These are phyloP conservation scores for Cheilosia soror DNA, from an alignment of 2,888 invertebrate genomes.

Conservation along the genomic window DNA sequence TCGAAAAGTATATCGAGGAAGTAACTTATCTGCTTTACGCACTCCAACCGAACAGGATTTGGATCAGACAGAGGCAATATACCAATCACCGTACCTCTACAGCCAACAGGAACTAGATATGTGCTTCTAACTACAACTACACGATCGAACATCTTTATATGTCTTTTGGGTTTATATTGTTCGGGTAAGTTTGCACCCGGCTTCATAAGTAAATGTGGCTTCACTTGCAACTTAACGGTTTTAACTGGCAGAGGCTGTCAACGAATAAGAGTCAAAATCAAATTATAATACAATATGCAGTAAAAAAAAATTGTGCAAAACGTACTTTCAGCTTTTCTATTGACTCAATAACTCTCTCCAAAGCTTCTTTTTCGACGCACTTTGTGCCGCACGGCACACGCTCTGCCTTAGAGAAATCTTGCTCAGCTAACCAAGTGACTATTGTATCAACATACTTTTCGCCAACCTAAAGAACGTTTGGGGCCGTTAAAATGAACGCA, in stretches of 20 bases:
- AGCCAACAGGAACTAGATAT: slow-evolving; percentile 91
- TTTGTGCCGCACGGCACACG: slow-evolving; percentile 89
- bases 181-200: slow-evolving; percentile 85
- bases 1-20: slow-evolving; percentile 94
- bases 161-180: slow-evolving; percentile 77
- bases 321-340: slow-evolving; percentile 83
- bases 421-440: slow-evolving; percentile 89
- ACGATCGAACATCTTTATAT: slow-evolving; percentile 89
- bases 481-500: background rate
- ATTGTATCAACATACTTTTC: slow-evolving; percentile 84
- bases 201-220: slow-evolving; percentile 88
- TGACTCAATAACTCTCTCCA: slow-evolving; percentile 82
- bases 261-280: background rate
- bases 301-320: background rate
- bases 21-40: slow-evolving; percentile 85
- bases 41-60: slow-evolving; percentile 84
- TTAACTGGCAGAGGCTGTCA: slow-evolving; percentile 82
- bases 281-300: background rate
- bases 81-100: slow-evolving; percentile 93
- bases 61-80: slow-evolving; percentile 84
- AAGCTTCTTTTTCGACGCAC: slow-evolving; percentile 88
- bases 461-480: slow-evolving; percentile 69
- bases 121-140: slow-evolving; percentile 91
- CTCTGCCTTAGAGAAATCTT: slow-evolving; percentile 87
- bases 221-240: slow-evolving; percentile 89